Percentiles rank a stretch among this genome's conserved stretches.
Conservation (phyloP, 2,113 vertebrate genomes). For the Atlantisia rogersi region DNA sequence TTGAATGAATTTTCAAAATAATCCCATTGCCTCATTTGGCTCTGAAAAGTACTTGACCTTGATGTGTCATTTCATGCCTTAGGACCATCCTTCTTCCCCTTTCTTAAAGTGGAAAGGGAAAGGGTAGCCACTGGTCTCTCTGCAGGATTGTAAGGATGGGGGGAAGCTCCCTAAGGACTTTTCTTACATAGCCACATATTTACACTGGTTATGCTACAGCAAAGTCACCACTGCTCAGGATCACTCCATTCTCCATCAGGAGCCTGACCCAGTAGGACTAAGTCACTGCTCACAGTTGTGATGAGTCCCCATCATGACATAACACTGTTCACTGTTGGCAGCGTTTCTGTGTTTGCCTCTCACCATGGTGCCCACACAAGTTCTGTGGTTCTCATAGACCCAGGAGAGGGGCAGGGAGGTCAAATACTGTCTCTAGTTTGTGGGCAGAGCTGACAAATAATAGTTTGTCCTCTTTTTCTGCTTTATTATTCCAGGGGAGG, state of each 20-base stretch:
- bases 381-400: neutral
- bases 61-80: conserved; percentile 5
- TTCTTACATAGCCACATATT: neutral
- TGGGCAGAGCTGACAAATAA: neutral
- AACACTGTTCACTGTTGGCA: neutral
- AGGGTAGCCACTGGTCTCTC: neutral
- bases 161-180: neutral
- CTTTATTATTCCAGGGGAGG: conserved; percentile 2
- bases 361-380: fast-evolving
- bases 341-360: neutral
- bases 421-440: neutral
- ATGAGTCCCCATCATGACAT: neutral
- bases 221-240: neutral
- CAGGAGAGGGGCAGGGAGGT: neutral
- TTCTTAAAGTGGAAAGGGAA: neutral
- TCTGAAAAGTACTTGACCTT: conserved; percentile 48
- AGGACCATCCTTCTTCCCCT: neutral
- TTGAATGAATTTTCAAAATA: conserved; percentile 51
- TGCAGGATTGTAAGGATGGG: neutral
- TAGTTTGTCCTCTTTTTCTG: neutral
- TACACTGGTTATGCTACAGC: neutral
- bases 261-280: neutral
- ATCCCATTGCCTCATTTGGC: conserved; percentile 15
- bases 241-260: neutral
- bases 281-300: neutral